These are phyloP conservation scores for Orycteropus afer DNA, from an alignment of 2,113 vertebrate genomes.

Conservation along the genomic window DNA sequence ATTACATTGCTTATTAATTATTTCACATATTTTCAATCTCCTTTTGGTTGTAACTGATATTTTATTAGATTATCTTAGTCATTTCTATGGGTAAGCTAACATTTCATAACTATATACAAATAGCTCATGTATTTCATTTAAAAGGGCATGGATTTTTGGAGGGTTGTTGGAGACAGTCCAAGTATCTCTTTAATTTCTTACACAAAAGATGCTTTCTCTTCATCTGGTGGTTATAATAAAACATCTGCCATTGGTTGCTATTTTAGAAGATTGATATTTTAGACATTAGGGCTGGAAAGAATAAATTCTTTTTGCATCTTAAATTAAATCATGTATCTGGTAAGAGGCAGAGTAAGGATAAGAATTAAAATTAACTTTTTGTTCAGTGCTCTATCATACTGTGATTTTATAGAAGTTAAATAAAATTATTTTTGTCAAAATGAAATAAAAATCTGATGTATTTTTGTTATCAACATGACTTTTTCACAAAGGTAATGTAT, in stretches of 20 bases:
- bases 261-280: background rate
- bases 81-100: background rate
- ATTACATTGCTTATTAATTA: constrained; percentile 16
- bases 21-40: background rate
- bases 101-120: background rate
- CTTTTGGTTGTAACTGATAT: background rate
- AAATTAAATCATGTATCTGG: background rate
- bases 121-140: background rate
- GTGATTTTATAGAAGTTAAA: background rate
- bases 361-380: background rate
- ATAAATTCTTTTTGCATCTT: background rate
- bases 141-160: background rate
- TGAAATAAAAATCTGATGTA: background rate
- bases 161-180: background rate
- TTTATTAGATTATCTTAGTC: constrained; percentile 21
- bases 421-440: background rate
- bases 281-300: background rate
- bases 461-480: background rate
- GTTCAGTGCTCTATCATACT: background rate
- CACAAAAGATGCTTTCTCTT: background rate
- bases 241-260: background rate
- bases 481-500: background rate
- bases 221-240: background rate
- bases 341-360: background rate
- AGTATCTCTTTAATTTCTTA: background rate